These are phyloP conservation scores for Misgurnus anguillicaudatus DNA, from an alignment of 2,113 vertebrate genomes.

Conservation along the genomic window DNA sequence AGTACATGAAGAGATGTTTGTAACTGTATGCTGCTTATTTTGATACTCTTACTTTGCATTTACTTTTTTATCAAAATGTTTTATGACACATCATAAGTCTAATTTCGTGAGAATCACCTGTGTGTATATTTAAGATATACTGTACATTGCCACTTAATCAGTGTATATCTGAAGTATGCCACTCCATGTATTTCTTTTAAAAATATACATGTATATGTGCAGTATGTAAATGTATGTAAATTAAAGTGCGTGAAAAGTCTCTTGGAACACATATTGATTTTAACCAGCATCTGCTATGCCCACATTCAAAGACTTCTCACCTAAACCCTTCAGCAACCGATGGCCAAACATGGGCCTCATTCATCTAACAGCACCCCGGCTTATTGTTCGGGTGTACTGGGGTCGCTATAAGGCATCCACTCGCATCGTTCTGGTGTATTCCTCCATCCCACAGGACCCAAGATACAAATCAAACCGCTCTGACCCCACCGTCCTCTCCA, in stretches of 20 bases:
- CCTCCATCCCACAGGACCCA: conserved; percentile 66
- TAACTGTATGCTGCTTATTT: no score
- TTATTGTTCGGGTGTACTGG: conserved; percentile 73
- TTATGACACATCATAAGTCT: no score
- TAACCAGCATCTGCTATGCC: conserved; percentile 23
- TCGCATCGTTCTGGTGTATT: conserved; percentile 70
- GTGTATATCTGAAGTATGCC: neutral
- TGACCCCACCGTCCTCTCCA: conserved; percentile 76
- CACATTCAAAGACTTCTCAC: conserved; percentile 38
- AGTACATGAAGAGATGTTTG: no score
- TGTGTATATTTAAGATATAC: no score
- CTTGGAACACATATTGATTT: conserved; percentile 27
- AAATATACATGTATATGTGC: neutral
- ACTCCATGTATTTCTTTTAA: neutral
- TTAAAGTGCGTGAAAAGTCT: neutral
- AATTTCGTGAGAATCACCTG: no score
- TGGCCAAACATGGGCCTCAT: conserved; percentile 57
- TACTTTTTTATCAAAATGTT: no score
- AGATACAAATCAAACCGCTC: conserved; percentile 77
- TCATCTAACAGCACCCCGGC: conserved; percentile 58
- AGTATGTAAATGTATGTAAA: neutral
- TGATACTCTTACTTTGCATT: no score
- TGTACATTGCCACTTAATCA: no score
- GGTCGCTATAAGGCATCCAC: conserved; percentile 70
- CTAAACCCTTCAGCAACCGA: conserved; percentile 52